Evolutionary conservation across 2,888 invertebrate species (phyloP).

Genomic region (Microctonus hyperodae): DNA sequence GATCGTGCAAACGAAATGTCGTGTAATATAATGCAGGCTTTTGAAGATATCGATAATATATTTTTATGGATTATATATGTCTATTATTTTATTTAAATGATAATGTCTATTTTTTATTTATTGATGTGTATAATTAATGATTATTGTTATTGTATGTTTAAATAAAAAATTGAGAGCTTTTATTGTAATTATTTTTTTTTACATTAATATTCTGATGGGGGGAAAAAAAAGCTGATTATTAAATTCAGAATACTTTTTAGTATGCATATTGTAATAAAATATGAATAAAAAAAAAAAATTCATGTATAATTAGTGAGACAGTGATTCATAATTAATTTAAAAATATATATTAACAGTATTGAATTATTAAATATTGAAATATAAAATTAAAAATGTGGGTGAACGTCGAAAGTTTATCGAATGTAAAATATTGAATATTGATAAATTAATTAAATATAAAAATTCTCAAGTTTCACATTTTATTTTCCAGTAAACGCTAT

Average conservation of each 20-base stretch:
- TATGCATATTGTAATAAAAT: not conserved
- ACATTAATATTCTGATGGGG: no score
- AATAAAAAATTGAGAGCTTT: no score
- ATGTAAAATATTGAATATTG: conserved; percentile 1
- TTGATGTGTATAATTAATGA: no score
- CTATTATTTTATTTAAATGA: not conserved
- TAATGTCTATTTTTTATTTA: not conserved
- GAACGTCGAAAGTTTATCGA: not conserved
- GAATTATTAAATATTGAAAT: not conserved
- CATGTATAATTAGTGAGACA: not conserved
- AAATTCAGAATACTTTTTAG: not conserved
- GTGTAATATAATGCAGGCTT: not conserved
- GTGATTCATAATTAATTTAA: not conserved
- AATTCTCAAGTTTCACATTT: not conserved
- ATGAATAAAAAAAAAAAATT: no score
- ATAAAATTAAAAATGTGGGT: not conserved
- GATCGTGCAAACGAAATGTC: conserved; percentile 4
- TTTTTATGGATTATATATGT: not conserved
- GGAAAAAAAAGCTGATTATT: no score
- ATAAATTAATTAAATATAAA: not conserved
- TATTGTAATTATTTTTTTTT: no score
- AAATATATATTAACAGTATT: not conserved
- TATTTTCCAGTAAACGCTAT: conserved; percentile 1
- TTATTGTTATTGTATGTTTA: no score
- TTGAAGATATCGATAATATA: not conserved